Conservation (phyloP, 2,797 vertebrate genomes). For the Sebastiscus tertius region DNA sequence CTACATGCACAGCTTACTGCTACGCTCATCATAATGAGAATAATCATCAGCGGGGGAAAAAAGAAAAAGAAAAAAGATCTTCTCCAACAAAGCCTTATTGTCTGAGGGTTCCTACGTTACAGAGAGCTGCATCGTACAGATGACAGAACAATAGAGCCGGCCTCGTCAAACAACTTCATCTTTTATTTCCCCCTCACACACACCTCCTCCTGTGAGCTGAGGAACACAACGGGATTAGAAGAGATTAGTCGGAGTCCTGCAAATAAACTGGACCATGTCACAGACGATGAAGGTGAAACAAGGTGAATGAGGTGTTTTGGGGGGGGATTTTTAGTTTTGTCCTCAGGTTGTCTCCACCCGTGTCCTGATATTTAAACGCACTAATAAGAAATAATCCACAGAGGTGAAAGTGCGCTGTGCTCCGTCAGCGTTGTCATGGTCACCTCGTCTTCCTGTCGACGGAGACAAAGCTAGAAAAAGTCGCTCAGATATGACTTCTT, state of each 20-base stretch:
- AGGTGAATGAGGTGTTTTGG: neutral
- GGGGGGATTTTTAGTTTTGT: neutral
- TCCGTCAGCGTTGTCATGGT: constrained; percentile 48
- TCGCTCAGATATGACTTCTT: neutral
- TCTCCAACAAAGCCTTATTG: constrained; percentile 54
- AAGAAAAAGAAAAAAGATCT: neutral
- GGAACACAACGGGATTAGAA: constrained; percentile 46
- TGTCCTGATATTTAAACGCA: neutral
- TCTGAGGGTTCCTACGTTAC: constrained; percentile 20
- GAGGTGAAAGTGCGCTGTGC: neutral
- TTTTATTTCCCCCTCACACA: constrained; percentile 3
- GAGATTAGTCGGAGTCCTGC: constrained; percentile 34
- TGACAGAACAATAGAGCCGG: constrained; percentile 31
- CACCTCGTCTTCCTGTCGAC: constrained; percentile 19
- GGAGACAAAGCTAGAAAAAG: neutral
- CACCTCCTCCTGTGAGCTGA: constrained; percentile 16
- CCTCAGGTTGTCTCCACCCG: neutral
- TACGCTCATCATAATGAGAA: constrained; percentile 46
- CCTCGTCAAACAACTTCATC: constrained; percentile 23
- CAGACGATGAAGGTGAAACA: neutral
- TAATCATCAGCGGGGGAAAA: constrained; percentile 22
- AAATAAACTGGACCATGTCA: constrained; percentile 30
- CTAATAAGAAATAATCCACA: neutral
- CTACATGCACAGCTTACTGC: constrained; percentile 28
- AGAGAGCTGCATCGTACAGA: neutral